Evolutionary conservation across 2,797 vertebrate genomes (phyloP), one percentile per base, ranked within the genome.

Genomic region (Halcyon badia): DNA sequence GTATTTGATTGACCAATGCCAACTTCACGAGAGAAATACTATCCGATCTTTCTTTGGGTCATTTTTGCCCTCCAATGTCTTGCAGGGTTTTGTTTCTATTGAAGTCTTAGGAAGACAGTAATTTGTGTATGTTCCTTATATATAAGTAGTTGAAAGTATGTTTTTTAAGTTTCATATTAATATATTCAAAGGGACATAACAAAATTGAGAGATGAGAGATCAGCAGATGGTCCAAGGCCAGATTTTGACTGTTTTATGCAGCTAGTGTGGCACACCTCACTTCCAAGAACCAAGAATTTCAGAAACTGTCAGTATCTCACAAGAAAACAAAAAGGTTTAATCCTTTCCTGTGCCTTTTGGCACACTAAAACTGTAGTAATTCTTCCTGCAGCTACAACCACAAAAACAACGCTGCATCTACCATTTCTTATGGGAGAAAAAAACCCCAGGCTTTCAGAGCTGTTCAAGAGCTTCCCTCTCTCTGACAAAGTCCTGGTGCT

Each of bases 361-460:
- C 56, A n/a, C 69, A 56, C 35, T 88, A 49, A 73, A 91, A 41
- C 20, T 42, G 12, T 25, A 66, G 66, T 72, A 87, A 76, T 56
- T 90, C 46, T 95, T 94, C 46, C 66, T 89, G 71, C 35, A 96
- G 76, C 54, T 76, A 73, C 58, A 86, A 56, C 82, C 79, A 66
- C 77, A 90, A 90, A 89, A 91, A 66, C 62, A 89, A 39, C 80
- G 73, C 77, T 82, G 85, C 68, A 92, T 83, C 68, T 95, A 89
- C 66, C 78, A 80, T 95, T 95, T 95, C 83, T 37, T 28, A 33
- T 60, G 70, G 48, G 56, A 91, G 58, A 5, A 33, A 89, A 57
- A 57, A 28, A 60, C 22, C 1, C 2, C 17, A 41, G 48, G 25
- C 24, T 81, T 78, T 65, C 51, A 51, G 57, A 62, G 60, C 65